phyloP scores from a whole-genome alignment of 2,113 vertebrate species.

The Marmota monax region DNA sequence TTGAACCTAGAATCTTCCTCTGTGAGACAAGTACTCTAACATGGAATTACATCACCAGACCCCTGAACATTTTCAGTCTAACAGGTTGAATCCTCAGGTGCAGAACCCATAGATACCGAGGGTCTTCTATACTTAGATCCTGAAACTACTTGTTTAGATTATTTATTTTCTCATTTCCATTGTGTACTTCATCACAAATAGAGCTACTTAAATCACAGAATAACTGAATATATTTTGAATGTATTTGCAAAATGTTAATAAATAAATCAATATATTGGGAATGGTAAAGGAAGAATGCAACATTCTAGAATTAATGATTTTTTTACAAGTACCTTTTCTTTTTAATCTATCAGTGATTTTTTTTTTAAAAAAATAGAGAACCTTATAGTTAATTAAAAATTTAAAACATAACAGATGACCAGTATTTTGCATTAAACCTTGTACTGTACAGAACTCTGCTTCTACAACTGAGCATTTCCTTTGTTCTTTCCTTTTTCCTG shows the following conservation, averaged over 20 bases:
- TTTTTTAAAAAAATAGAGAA: background rate
- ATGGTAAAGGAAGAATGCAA: background rate
- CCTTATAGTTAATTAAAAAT: background rate
- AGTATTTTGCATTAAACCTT: background rate
- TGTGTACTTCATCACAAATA: background rate
- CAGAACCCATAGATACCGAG: background rate
- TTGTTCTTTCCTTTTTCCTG: background rate
- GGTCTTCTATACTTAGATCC: background rate
- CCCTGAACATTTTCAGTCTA: background rate
- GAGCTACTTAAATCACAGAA: background rate
- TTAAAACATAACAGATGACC: background rate
- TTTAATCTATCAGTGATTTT: background rate
- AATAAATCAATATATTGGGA: background rate
- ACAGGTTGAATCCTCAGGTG: background rate
- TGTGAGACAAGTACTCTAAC: too few species aligned
- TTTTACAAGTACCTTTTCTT: background rate
- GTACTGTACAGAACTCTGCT: background rate
- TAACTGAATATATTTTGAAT: slow-evolving; percentile 1
- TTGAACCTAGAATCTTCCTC: too few species aligned
- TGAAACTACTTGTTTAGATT: background rate
- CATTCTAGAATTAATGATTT: background rate
- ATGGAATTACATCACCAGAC: background rate
- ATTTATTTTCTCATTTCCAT: background rate
- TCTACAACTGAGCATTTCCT: background rate
- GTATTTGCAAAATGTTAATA: slow-evolving; percentile 20